Conservation (phyloP, 1,140 invertebrate genomes). For the Batillaria attramentaria region DNA sequence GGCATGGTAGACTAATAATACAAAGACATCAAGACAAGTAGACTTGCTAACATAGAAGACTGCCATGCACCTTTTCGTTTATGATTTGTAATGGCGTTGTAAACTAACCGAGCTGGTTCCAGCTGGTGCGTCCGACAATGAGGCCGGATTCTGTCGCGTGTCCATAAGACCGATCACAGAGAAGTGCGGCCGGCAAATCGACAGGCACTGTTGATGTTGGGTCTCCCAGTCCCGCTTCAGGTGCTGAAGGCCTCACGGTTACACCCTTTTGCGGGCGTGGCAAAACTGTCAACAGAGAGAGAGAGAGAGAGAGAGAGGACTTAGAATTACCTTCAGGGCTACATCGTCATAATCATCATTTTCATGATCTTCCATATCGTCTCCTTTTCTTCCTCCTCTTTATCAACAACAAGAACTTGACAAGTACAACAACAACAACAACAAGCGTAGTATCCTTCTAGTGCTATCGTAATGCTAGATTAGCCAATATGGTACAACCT, state of each 20-base stretch:
- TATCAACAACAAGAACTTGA: no score
- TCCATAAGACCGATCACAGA: constrained; percentile 1
- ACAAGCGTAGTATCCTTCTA: no score
- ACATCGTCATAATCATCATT: no score
- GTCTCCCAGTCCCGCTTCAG: neutral
- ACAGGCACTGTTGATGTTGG: neutral
- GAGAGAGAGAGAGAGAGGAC: no score
- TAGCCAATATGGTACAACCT: no score
- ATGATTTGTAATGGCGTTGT: neutral
- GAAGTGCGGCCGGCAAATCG: neutral
- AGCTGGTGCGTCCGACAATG: neutral
- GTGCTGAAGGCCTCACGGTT: neutral
- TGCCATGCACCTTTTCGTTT: neutral
- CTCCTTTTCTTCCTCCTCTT: no score
- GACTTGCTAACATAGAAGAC: neutral
- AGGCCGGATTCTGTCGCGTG: neutral
- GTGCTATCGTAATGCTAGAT: no score
- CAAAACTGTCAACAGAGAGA: neutral
- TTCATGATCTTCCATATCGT: no score
- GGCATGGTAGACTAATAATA: no score
- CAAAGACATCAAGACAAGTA: no score
- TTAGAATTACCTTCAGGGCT: no score
- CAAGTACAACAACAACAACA: no score
- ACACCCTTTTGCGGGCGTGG: neutral
- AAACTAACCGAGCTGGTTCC: neutral